Evolutionary conservation across 1,140 invertebrate genomes (phyloP).

Genomic region (Brachionus manjavacas): DNA sequence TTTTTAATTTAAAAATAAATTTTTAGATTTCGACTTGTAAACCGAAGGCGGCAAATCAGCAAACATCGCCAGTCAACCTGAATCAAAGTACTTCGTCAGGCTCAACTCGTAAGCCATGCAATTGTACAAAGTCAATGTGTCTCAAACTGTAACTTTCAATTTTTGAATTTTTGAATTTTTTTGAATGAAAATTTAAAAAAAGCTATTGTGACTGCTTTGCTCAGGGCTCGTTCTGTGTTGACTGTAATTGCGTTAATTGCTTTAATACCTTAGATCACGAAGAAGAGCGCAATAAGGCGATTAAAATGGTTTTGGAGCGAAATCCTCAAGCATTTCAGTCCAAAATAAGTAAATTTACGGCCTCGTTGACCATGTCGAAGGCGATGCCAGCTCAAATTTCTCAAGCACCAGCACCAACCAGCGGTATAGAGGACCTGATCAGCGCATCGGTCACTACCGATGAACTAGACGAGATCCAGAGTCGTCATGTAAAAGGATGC

Average conservation of each 20-base stretch:
- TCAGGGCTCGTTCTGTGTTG: conserved; percentile 96
- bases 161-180: not conserved
- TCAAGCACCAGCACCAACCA: not conserved
- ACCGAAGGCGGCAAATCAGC: not conserved
- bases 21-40: not conserved
- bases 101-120: conserved; percentile 65
- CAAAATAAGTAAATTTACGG: conserved; percentile 78
- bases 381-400: not conserved
- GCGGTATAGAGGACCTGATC: conserved; percentile 12
- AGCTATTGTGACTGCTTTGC: conserved; percentile 99
- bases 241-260: conserved; percentile 97
- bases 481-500: conserved; percentile 92
- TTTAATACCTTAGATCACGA: conserved; percentile 94
- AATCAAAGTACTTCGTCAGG: not conserved
- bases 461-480: conserved; percentile 1
- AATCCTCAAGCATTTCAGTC: conserved; percentile 93
- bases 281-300: conserved; percentile 85
- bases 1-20: not conserved
- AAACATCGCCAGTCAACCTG: not conserved
- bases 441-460: not conserved
- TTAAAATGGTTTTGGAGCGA: conserved; percentile 82
- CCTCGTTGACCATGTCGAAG: not conserved
- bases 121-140: conserved; percentile 98
- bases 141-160: conserved; percentile 73
- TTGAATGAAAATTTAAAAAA: conserved; percentile 46